A percentile compares a stretch with the other conserved stretches of the same genome.
Conservation (phyloP, 2,888 invertebrate species). For the Leptopilina syphax region DNA sequence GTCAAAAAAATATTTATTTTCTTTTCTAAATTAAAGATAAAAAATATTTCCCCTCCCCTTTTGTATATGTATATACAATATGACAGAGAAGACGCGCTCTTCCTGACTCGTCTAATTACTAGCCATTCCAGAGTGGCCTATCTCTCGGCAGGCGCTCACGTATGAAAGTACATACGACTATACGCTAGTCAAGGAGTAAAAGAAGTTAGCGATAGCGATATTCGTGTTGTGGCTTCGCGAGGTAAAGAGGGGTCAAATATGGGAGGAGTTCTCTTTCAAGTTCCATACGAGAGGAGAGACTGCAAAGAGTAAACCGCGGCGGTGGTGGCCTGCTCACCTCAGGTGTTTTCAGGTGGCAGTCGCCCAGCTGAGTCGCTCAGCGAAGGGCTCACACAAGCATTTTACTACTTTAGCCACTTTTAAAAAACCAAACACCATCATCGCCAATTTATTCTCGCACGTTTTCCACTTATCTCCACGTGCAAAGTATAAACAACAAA, state of each 20-base stretch:
- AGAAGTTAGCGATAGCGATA: slow-evolving; percentile 43
- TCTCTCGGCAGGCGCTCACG: background rate
- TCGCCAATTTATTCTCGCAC: background rate
- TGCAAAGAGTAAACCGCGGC: slow-evolving; percentile 57
- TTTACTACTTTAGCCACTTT: slow-evolving; percentile 50
- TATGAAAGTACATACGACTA: slow-evolving; percentile 21
- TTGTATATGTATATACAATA: slow-evolving; percentile 13
- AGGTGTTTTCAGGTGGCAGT: slow-evolving; percentile 69
- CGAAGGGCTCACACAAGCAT: slow-evolving; percentile 58
- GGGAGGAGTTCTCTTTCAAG: slow-evolving; percentile 65
- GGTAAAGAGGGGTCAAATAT: slow-evolving; percentile 57
- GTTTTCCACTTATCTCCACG: background rate
- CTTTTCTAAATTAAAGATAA: too few species aligned
- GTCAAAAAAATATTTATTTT: too few species aligned
- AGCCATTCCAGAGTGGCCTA: slow-evolving; percentile 29
- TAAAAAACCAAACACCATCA: background rate
- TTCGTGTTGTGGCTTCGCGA: slow-evolving; percentile 39
- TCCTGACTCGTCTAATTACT: slow-evolving; percentile 6
- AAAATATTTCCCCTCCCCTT: too few species aligned
- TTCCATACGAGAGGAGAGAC: slow-evolving; percentile 48
- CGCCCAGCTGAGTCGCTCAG: slow-evolving; percentile 68
- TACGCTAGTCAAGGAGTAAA: background rate
- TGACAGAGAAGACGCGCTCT: background rate
- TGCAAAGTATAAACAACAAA: too few species aligned
- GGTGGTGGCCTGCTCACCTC: slow-evolving; percentile 68